Evolutionary conservation across 2,888 invertebrate species (phyloP).

Genomic region (Mimas tiliae): DNA sequence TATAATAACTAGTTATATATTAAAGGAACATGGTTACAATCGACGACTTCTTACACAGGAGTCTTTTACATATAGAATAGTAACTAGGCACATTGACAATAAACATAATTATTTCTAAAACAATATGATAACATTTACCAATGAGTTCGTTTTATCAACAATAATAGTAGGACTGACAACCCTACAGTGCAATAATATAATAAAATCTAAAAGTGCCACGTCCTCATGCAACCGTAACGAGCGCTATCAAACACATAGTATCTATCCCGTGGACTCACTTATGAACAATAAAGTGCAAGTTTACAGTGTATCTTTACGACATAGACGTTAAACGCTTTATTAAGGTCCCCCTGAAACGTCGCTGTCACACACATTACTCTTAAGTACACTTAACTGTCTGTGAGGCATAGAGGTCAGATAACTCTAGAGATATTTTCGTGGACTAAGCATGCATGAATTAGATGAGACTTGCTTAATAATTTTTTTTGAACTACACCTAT

Average conservation of each 20-base stretch:
- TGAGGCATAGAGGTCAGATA: conserved; percentile 10
- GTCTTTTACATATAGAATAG: too few species aligned
- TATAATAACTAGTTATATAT: too few species aligned
- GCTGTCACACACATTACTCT: conserved; percentile 22
- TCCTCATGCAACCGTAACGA: conserved; percentile 21
- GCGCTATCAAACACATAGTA: conserved; percentile 23
- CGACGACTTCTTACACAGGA: too few species aligned
- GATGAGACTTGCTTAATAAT: too few species aligned
- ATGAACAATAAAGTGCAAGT: conserved; percentile 37
- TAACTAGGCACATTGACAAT: too few species aligned
- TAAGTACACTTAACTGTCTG: conserved; percentile 19
- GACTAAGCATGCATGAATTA: background rate
- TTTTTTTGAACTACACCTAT: too few species aligned
- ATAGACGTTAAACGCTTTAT: conserved; percentile 45
- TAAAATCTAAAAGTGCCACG: background rate
- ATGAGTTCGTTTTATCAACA: too few species aligned
- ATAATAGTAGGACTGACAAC: background rate
- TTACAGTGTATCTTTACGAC: conserved; percentile 44
- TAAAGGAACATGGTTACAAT: too few species aligned
- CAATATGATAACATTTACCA: too few species aligned
- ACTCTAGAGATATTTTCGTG: background rate
- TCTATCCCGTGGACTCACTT: conserved; percentile 28
- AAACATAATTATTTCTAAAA: too few species aligned
- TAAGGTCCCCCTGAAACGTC: conserved; percentile 34
- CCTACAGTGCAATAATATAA: background rate